Percentiles rank a stretch among this genome's conserved stretches.
Conservation (phyloP, 2,113 vertebrate species). For the Colaptes auratus region DNA sequence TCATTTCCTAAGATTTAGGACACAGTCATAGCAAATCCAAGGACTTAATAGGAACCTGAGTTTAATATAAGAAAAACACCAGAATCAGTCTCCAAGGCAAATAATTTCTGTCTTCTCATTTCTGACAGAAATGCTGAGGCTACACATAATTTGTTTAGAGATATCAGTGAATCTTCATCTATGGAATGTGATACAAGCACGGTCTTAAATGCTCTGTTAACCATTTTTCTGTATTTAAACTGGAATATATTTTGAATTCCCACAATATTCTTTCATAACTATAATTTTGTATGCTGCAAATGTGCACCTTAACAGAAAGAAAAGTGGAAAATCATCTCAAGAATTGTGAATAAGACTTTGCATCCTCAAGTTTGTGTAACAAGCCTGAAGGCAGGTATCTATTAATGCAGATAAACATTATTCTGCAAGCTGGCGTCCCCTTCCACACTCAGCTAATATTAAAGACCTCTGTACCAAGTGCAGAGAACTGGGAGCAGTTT, state of each 20-base stretch:
- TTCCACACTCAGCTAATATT: neutral
- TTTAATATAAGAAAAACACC: slow-evolving; percentile 54
- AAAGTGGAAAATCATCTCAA: slow-evolving; percentile 3
- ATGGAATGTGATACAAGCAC: neutral
- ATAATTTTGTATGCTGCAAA: neutral
- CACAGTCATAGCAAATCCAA: slow-evolving; percentile 43
- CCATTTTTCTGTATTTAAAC: neutral
- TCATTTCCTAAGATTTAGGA: slow-evolving; percentile 43
- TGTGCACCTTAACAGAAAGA: neutral
- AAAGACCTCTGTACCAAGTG: neutral
- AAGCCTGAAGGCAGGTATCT: neutral
- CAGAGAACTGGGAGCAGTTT: neutral
- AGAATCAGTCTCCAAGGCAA: slow-evolving; percentile 22
- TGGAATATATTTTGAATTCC: neutral
- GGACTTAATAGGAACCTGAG: slow-evolving; percentile 34
- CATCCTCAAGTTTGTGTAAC: neutral
- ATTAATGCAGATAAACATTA: neutral
- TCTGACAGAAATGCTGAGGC: neutral
- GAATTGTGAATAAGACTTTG: neutral
- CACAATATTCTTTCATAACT: neutral
- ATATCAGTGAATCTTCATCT: neutral
- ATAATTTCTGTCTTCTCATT: slow-evolving; percentile 4
- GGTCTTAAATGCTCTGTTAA: neutral
- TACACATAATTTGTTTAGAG: neutral
- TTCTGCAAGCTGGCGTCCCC: neutral